Evolutionary conservation across 2,113 vertebrate species (phyloP).

Genomic region (Mus musculus): GRCm39 chrX:46729501-46730000

Average conservation of each 20-base stretch:
- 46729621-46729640: neutral
- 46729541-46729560: neutral
- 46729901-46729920: neutral
- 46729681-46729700: slow-evolving; percentile 30
- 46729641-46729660: slow-evolving; percentile 45
- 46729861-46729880: slow-evolving; percentile 40
- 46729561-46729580: neutral
- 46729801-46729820: neutral
- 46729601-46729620: slow-evolving; percentile 5
- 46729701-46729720: neutral
- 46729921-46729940: slow-evolving; percentile 24
- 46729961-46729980: neutral
- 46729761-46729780: neutral
- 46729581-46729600: neutral
- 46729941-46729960: slow-evolving; percentile 10
- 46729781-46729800: neutral
- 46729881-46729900: slow-evolving; percentile 15
- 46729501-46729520: neutral
- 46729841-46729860: neutral
- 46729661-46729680: slow-evolving; percentile 31
- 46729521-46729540: neutral
- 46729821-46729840: neutral
- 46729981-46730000: neutral
- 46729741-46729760: neutral
- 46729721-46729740: neutral